These are phyloP conservation scores for Dicerorhinus sumatrensis DNA, from an alignment of 2,113 vertebrate genomes.

Conservation along the genomic window DNA sequence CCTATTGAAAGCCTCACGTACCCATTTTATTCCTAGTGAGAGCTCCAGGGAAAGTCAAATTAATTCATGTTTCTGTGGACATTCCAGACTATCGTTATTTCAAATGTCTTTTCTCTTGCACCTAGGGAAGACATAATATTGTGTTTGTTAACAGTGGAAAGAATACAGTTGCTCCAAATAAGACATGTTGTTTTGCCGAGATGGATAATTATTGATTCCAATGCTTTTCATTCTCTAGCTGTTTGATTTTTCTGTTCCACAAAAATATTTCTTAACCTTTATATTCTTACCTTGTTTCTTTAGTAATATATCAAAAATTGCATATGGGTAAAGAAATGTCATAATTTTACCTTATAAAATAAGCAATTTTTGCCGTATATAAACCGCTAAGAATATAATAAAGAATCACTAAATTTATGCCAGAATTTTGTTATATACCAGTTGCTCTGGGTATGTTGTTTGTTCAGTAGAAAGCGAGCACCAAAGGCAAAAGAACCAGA, in stretches of 20 bases:
- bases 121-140: not conserved
- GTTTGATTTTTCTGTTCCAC: not conserved
- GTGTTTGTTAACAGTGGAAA: not conserved
- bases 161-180: not conserved
- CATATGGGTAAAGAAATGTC: not conserved
- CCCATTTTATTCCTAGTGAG: not conserved
- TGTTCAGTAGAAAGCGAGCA: slow-evolving; percentile 25
- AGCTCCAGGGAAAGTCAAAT: not conserved
- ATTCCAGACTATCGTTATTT: not conserved
- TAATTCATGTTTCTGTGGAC: not conserved
- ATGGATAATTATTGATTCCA: not conserved
- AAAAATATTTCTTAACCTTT: not conserved
- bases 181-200: not conserved
- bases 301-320: not conserved
- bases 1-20: not conserved
- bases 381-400: not conserved
- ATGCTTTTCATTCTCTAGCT: not conserved
- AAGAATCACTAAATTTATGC: not conserved
- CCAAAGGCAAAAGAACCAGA: slow-evolving; percentile 19
- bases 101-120: not conserved
- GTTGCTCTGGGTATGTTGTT: slow-evolving; percentile 4
- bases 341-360: not conserved
- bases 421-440: not conserved
- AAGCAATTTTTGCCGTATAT: not conserved
- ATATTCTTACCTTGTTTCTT: not conserved